These are phyloP conservation scores for Cartodere bifasciata DNA, from an alignment of 2,888 invertebrate species.

Conservation along the genomic window DNA sequence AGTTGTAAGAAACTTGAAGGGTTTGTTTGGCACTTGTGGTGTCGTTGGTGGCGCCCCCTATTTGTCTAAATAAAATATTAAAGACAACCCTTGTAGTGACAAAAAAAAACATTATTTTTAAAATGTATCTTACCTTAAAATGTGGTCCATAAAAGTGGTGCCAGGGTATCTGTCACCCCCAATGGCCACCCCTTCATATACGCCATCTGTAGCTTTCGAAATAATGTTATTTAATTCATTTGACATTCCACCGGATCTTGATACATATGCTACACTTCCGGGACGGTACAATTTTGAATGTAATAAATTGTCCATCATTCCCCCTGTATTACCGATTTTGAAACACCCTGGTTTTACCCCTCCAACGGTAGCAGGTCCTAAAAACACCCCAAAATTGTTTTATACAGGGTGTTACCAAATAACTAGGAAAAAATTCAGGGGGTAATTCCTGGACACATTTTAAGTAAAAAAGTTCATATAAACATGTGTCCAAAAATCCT, in stretches of 20 bases:
- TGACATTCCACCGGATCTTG: constrained; percentile 98
- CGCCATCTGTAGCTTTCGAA: constrained; percentile 92
- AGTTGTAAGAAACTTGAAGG: too few species aligned
- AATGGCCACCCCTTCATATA: constrained; percentile 95
- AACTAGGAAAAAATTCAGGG: too few species aligned
- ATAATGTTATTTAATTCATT: constrained; percentile 98
- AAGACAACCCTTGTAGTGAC: too few species aligned
- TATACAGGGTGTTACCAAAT: too few species aligned
- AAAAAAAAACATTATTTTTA: constrained; percentile 1
- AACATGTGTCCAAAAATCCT: too few species aligned
- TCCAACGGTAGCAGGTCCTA: constrained; percentile 84
- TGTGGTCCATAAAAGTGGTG: constrained; percentile 95
- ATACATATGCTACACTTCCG: constrained; percentile 96
- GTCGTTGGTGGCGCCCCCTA: too few species aligned
- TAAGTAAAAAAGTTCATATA: too few species aligned
- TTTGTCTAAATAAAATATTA: too few species aligned
- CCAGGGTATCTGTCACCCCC: constrained; percentile 96
- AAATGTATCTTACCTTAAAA: constrained; percentile 56
- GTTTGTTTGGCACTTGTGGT: too few species aligned
- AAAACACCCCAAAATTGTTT: too few species aligned
- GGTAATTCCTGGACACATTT: too few species aligned
- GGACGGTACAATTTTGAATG: constrained; percentile 94
- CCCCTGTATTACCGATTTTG: constrained; percentile 98
- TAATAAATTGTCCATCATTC: constrained; percentile 98
- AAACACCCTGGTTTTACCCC: constrained; percentile 96